A percentile compares a stretch with the other conserved stretches of the same genome.
Conservation (phyloP, 1,140 invertebrate species). For the Pogonomyrmex barbatus region DNA sequence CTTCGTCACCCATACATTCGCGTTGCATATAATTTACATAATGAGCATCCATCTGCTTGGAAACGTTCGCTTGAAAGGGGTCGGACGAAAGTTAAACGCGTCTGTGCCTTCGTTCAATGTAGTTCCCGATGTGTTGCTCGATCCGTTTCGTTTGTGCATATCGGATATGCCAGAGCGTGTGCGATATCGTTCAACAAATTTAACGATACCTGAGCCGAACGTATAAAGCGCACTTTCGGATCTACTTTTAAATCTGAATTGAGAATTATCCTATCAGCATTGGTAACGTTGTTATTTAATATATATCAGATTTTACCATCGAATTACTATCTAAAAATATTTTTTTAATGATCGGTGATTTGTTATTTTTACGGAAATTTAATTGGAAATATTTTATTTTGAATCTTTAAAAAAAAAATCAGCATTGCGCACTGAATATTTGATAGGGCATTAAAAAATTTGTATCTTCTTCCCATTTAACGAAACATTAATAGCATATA, state of each 20-base stretch:
- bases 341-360: neutral
- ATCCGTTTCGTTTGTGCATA: conserved; percentile 18
- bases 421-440: neutral
- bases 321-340: neutral
- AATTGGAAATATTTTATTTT: neutral
- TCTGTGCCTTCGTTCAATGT: neutral
- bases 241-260: conserved; percentile 1
- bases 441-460: neutral
- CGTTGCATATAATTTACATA: conserved; percentile 55
- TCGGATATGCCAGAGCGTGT: neutral
- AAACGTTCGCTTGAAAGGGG: conserved; percentile 36
- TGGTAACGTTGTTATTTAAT: neutral
- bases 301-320: neutral
- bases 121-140: neutral
- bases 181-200: conserved; percentile 17
- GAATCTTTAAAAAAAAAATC: neutral
- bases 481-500: neutral
- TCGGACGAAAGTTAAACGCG: conserved; percentile 42
- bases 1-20: conserved; percentile 26
- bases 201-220: neutral
- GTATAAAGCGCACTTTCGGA: neutral
- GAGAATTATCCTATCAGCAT: conserved; percentile 8
- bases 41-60: conserved; percentile 46
- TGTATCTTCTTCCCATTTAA: neutral
- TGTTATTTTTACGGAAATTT: conserved; percentile 4